Percentiles rank a stretch among this genome's conserved stretches.
Evolutionary conservation across 2,797 vertebrate genomes (phyloP).

Genomic region (Fundulus diaphanus): DNA sequence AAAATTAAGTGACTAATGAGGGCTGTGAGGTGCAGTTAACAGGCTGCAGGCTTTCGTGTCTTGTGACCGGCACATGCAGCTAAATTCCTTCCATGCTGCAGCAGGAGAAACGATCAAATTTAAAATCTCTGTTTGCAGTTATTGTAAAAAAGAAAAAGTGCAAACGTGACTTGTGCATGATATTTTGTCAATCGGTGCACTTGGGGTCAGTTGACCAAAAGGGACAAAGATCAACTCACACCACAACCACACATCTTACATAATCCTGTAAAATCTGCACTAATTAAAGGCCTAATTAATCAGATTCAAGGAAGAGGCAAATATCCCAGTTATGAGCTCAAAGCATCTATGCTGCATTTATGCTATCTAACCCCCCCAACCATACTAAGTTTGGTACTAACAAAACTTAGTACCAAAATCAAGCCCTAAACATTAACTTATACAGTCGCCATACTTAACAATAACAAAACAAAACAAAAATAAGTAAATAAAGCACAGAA

Average conservation of each 20-base stretch:
- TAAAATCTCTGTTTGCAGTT: background rate
- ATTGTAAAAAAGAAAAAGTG: background rate
- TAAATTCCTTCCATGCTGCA: constrained; percentile 9
- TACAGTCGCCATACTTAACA: too few relatives aligned
- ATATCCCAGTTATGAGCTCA: background rate
- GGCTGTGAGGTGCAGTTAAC: constrained; percentile 54
- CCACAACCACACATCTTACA: constrained; percentile 41
- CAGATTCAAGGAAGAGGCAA: background rate
- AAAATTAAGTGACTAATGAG: constrained; percentile 59
- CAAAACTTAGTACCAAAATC: too few relatives aligned
- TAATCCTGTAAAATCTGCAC: constrained; percentile 30
- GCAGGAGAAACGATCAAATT: background rate
- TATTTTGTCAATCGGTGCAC: background rate
- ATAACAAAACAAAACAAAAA: background rate
- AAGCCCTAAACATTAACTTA: too few relatives aligned
- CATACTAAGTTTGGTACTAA: too few relatives aligned
- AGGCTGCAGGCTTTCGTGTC: constrained; percentile 51
- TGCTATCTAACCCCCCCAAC: too few relatives aligned
- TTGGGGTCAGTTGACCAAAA: constrained; percentile 27
- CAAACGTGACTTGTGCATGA: background rate
- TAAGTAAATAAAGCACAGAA: background rate
- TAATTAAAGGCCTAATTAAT: background rate
- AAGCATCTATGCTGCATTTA: background rate
- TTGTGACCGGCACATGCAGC: constrained; percentile 72
- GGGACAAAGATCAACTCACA: constrained; percentile 57